Evolutionary conservation across 2,797 vertebrate genomes (phyloP).

Genomic region (Pteropus rufus): DNA sequence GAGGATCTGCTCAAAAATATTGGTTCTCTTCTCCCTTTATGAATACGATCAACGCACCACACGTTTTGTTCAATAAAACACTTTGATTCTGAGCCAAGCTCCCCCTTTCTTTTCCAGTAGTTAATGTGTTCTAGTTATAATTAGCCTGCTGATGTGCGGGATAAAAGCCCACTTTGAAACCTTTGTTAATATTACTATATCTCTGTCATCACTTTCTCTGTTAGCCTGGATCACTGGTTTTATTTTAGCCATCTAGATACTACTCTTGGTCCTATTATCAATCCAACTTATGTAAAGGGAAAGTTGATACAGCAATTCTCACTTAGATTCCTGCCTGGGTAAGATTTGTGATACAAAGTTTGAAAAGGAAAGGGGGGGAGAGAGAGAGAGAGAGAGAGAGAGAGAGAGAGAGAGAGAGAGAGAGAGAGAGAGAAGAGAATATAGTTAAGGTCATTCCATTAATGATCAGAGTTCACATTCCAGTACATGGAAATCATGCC

Average conservation of each 20-base stretch:
- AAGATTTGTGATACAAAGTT: not conserved
- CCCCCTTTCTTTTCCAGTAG: not conserved
- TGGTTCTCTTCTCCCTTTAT: not conserved
- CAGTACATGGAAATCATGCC: not conserved
- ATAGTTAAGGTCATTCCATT: not conserved
- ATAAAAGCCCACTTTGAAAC: not conserved
- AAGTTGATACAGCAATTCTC: not conserved
- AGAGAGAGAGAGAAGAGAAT: not conserved
- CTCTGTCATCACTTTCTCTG: not conserved
- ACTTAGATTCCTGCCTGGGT: not conserved
- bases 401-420: too few species aligned
- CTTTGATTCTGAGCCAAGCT: not conserved
- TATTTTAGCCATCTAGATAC: not conserved
- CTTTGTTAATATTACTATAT: not conserved
- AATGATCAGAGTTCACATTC: not conserved
- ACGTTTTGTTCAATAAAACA: not conserved
- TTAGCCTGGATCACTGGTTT: not conserved
- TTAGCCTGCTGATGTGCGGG: not conserved
- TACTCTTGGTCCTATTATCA: not conserved
- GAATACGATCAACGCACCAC: not conserved
- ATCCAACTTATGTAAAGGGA: not conserved
- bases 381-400: too few species aligned
- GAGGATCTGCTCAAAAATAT: not conserved
- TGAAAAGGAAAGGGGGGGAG: not conserved
- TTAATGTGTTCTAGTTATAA: not conserved